A percentile compares a stretch with the other conserved stretches of the same genome.
These are phyloP conservation scores for Chironomus riparius DNA, from an alignment of 2,888 invertebrate species.

Conservation along the genomic window DNA sequence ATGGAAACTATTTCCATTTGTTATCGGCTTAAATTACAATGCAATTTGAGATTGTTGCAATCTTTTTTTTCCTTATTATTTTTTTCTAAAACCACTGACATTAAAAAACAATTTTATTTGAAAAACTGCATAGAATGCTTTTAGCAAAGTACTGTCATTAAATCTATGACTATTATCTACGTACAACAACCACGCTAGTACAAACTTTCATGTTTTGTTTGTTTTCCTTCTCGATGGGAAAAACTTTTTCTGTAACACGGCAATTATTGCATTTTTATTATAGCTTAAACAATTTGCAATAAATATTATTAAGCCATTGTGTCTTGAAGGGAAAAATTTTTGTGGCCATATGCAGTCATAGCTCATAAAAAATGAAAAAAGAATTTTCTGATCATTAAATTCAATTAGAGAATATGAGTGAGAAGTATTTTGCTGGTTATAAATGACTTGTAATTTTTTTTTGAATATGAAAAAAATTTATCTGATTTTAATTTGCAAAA, in stretches of 20 bases:
- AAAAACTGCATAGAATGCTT: neutral
- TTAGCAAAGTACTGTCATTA: neutral
- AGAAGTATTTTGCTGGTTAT: no score
- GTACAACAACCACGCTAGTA: neutral
- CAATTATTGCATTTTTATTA: neutral
- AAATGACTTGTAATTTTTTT: no score
- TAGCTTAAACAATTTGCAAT: neutral
- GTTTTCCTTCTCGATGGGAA: neutral
- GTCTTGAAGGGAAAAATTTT: neutral
- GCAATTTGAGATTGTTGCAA: neutral
- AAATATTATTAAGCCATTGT: no score
- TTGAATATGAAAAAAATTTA: no score
- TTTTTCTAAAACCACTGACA: neutral
- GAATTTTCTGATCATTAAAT: no score
- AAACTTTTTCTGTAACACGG: neutral
- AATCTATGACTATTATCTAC: neutral
- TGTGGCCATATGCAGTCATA: neutral
- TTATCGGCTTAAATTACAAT: neutral
- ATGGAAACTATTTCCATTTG: neutral
- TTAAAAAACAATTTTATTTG: neutral
- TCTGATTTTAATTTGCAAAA: no score
- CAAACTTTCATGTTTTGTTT: neutral
- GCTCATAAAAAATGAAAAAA: no score
- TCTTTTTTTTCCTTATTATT: no score
- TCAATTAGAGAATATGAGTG: no score